These are phyloP conservation scores for Sminthurinus signatus DNA, from an alignment of 1,140 invertebrate species.

Conservation along the genomic window DNA sequence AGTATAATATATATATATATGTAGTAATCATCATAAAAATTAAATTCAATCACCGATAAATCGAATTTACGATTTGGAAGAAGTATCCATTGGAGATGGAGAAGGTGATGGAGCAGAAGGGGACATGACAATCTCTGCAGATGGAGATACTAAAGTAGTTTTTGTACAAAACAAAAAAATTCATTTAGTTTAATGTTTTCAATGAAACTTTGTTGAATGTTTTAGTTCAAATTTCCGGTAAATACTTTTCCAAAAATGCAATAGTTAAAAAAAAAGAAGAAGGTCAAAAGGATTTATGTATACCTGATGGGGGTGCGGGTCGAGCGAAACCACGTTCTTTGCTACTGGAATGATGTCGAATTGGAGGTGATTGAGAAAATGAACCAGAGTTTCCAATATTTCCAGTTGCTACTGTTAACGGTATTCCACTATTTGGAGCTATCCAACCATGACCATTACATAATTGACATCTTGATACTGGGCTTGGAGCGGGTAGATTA, in stretches of 20 bases:
- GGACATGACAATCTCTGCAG: constrained; percentile 36
- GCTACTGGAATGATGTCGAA: constrained; percentile 37
- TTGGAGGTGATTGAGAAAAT: constrained; percentile 42
- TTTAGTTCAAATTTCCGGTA: not conserved
- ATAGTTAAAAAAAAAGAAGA: not conserved
- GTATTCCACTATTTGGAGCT: constrained; percentile 38
- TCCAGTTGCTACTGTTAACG: constrained; percentile 34
- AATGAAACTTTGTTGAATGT: not conserved
- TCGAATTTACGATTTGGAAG: constrained; percentile 21
- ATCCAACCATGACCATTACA: constrained; percentile 57
- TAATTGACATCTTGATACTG: constrained; percentile 65
- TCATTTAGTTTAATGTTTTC: not conserved
- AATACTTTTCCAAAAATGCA: not conserved
- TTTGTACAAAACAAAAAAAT: not conserved
- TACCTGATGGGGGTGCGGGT: constrained; percentile 29
- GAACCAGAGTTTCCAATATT: constrained; percentile 25
- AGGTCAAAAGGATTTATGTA: not conserved
- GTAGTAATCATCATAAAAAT: too few relatives aligned
- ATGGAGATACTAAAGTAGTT: constrained; percentile 47
- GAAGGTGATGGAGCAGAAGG: constrained; percentile 37
- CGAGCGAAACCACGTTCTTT: constrained; percentile 34
- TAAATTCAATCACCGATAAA: too few relatives aligned
- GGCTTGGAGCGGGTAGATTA: too few relatives aligned
- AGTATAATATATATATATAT: too few relatives aligned
- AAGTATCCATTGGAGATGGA: constrained; percentile 43